Conservation (phyloP, 1,140 invertebrate species). For the Drosophila kurseongensis region DNA sequence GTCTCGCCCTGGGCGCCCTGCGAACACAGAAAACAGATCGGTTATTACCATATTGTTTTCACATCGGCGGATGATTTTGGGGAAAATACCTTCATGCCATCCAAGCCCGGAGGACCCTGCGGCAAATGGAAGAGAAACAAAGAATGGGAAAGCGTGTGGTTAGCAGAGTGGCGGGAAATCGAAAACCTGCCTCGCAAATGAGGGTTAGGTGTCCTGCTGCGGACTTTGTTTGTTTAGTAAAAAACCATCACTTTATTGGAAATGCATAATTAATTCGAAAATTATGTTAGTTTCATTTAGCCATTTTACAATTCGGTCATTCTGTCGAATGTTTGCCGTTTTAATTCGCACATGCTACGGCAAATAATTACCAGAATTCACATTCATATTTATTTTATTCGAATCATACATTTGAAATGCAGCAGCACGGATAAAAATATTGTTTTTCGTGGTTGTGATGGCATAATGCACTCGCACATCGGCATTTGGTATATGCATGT, state of each 20-base stretch:
- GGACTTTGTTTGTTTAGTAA: constrained; percentile 63
- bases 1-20: constrained; percentile 96
- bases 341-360: constrained; percentile 35
- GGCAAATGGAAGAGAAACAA: constrained; percentile 57
- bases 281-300: constrained; percentile 77
- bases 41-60: constrained; percentile 18
- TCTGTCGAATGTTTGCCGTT: constrained; percentile 24
- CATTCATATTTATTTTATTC: constrained; percentile 33
- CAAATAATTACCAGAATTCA: constrained; percentile 46
- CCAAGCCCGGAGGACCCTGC: constrained; percentile 89
- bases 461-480: constrained; percentile 60
- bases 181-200: constrained; percentile 15
- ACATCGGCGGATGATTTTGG: constrained; percentile 28
- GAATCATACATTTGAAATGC: constrained; percentile 56
- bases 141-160: constrained; percentile 44
- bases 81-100: constrained; percentile 90
- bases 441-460: constrained; percentile 41
- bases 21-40: constrained; percentile 25
- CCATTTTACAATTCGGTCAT: constrained; percentile 66
- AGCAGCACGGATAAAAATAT: constrained; percentile 57
- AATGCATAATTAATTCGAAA: constrained; percentile 81
- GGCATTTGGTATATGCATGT: constrained; percentile 44
- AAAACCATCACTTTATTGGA: constrained; percentile 83
- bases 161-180: constrained; percentile 34
- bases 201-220: background rate